A percentile compares a stretch with the other conserved stretches of the same genome.
Evolutionary conservation across 2,113 vertebrate genomes (phyloP).

Genomic region (Rostratula benghalensis): DNA sequence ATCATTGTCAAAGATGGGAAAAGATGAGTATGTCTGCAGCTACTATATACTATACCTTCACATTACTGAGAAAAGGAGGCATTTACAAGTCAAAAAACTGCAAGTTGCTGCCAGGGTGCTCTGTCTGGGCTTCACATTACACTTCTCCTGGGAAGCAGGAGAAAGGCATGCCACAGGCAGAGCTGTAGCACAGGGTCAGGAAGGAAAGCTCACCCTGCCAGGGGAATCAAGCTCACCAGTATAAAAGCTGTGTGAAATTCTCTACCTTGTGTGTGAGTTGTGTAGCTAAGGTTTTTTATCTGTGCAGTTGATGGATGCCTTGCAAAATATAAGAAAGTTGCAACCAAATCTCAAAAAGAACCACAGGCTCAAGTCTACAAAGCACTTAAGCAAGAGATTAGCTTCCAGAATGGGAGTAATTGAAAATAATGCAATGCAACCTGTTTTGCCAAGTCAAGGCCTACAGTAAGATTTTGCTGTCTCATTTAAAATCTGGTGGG

Average conservation of each 20-base stretch:
- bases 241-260: not conserved
- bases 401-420: not conserved
- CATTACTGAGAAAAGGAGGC: not conserved
- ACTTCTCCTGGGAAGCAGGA: not conserved
- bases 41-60: not conserved
- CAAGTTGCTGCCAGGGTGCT: not conserved
- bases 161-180: not conserved
- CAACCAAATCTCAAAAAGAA: not conserved
- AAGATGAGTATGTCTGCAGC: not conserved
- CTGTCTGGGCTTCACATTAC: not conserved
- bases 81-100: not conserved
- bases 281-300: not conserved
- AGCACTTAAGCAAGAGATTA: not conserved
- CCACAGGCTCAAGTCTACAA: not conserved
- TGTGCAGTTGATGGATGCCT: not conserved
- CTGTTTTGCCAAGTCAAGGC: not conserved
- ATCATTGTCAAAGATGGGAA: not conserved
- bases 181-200: not conserved
- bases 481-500: not conserved
- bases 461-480: not conserved
- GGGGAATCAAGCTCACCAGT: not conserved
- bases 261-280: not conserved
- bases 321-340: constrained; percentile 3
- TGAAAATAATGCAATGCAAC: not conserved
- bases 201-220: not conserved